Base-by-base conservation (phyloP, 2,113 vertebrate genomes). In the Larimichthys polyactis region DNA sequence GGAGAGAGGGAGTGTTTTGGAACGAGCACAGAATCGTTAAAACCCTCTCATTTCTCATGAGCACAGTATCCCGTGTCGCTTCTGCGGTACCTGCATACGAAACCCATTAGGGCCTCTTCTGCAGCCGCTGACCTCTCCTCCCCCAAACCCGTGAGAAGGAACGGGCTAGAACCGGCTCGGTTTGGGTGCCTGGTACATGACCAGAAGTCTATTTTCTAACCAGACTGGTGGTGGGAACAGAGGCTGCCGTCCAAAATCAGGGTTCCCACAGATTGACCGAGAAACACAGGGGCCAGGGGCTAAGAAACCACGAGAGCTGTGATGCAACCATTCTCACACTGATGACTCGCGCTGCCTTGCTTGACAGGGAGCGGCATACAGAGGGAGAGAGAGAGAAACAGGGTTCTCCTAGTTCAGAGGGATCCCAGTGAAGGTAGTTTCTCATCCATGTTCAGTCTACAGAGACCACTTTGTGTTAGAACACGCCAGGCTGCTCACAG, bases 231-330 rank as follows among this genome's bases (percentile, higher is more conserved):
- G 92, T 96, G 95, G 95, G 95, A 96, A 96, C 93, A 83, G 87
- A 90, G 90, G 84, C 92, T 81, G 84, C 49, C 62, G 83, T 94
- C 94, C 94, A 95, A 94, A 92, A 92, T 91, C 92, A 91, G 76
- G 85, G 91, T 96, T 96, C 95, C 95, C 95, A 96, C 95, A 96
- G 94, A 93, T 88, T 88, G 91, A 93, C 92, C 72, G 62, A 92
- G 90, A 94, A 94, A 90, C 68, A 75, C 89, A 91, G 85, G 87
- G 94, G 92, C 92, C 91, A 92, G 83, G 88, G 93, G 91, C 88
- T 90, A 84, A 79, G 75, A 92, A 92, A 94, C 94, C 91, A 11
- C 87, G 55, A 92, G 91, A 93, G 89, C 83, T 88, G 93, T 94
- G 93, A 94, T 93, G 93, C 93, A 93, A 92, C 81, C 19, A 64